Conservation (phyloP, 2,797 vertebrate species). For the Labeo calbasu region DNA sequence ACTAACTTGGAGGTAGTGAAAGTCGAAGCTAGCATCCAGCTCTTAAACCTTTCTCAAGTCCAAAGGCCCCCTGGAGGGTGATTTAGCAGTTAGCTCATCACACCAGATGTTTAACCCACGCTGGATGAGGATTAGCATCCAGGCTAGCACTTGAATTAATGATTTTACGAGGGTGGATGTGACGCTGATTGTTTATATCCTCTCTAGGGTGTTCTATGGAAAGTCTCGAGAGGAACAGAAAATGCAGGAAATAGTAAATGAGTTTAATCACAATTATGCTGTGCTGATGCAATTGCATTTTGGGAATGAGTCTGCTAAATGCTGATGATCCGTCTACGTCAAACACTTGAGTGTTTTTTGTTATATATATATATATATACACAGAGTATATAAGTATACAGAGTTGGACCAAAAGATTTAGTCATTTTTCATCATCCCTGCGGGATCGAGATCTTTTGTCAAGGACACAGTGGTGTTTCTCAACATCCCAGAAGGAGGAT, state of each 20-base stretch:
- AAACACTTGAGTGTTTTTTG: not conserved
- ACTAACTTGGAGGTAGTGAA: not conserved
- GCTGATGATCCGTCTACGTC: not conserved
- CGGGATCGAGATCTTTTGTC: conserved; percentile 12
- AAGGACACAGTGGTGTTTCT: conserved; percentile 17
- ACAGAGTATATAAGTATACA: not conserved
- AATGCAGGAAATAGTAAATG: not conserved
- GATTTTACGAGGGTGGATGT: conserved; percentile 64
- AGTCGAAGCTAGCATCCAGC: conserved; percentile 24
- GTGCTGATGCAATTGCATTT: conserved; percentile 24
- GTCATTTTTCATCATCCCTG: not conserved
- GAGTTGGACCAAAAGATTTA: not conserved
- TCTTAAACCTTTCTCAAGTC: conserved; percentile 21
- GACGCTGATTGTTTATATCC: conserved; percentile 62
- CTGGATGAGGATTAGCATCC: conserved; percentile 68
- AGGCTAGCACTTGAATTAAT: conserved; percentile 66
- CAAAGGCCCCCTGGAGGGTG: conserved; percentile 12
- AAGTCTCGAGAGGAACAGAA: conserved; percentile 5
- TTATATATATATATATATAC: no score
- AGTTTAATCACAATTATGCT: conserved; percentile 25
- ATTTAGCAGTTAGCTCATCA: conserved; percentile 64
- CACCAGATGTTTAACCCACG: conserved; percentile 70
- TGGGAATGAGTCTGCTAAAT: not conserved
- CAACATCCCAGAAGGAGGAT: not conserved
- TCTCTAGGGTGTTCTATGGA: not conserved